A percentile compares a stretch with the other conserved stretches of the same genome.
Conservation (phyloP, 2,113 vertebrate species). For the Trogon surrucura region DNA sequence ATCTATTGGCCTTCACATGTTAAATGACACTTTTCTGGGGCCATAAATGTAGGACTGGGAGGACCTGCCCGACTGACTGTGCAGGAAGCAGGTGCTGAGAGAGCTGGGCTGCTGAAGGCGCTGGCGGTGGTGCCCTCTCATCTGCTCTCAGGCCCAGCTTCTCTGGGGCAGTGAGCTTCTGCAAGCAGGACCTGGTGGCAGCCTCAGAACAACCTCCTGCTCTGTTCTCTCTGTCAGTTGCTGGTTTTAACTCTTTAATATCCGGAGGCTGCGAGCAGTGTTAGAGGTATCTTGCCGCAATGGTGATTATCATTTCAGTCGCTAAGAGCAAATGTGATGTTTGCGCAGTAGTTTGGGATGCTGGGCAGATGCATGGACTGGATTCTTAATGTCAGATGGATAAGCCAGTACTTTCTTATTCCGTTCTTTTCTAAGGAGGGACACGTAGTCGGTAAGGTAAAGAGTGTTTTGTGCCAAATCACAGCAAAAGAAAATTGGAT, state of each 20-base stretch:
- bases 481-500: rapidly evolving
- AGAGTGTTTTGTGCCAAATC: background rate
- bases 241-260: background rate
- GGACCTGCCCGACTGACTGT: background rate
- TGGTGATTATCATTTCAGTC: rapidly evolving
- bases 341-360: rapidly evolving
- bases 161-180: background rate
- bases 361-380: background rate
- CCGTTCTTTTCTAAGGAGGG: background rate
- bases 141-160: background rate
- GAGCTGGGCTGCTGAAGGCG: background rate
- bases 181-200: too few species aligned
- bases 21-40: background rate
- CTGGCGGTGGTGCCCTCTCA: background rate
- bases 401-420: background rate
- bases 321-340: background rate
- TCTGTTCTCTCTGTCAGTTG: background rate
- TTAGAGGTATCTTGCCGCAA: rapidly evolving
- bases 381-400: rapidly evolving
- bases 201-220: background rate
- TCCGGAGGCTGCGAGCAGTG: background rate
- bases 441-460: rapidly evolving
- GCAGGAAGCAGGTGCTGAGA: background rate
- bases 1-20: background rate
- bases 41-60: slow-evolving; percentile 5